Percentiles rank a stretch among this genome's conserved stretches.
Evolutionary conservation across 2,113 vertebrate genomes (phyloP).

Genomic region (Catagonus wagneri): DNA sequence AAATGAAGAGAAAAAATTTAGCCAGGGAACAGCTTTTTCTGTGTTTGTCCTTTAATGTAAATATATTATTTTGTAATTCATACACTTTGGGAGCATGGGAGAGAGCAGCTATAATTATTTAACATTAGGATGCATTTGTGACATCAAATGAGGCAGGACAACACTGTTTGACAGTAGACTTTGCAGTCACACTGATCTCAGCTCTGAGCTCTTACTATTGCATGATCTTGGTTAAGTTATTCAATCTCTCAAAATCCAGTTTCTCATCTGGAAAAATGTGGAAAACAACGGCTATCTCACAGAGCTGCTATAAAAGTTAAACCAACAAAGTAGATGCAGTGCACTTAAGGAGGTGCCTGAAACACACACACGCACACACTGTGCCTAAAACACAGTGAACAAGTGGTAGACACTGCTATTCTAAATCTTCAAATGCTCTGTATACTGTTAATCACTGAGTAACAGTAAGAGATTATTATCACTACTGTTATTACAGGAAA

Average conservation of each 20-base stretch:
- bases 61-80: not conserved
- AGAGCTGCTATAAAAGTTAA: not conserved
- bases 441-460: not conserved
- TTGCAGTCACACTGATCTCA: not conserved
- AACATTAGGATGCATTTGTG: not conserved
- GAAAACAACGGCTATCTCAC: not conserved
- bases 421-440: not conserved
- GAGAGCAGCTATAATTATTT: not conserved
- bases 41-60: not conserved
- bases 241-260: not conserved
- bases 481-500: conserved; percentile 30
- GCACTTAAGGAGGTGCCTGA: not conserved
- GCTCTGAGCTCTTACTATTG: not conserved
- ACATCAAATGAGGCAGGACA: not conserved
- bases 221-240: not conserved
- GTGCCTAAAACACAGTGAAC: not conserved
- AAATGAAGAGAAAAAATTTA: not conserved
- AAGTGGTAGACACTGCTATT: not conserved
- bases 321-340: not conserved
- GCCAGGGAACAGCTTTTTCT: not conserved
- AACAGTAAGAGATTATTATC: conserved; percentile 1
- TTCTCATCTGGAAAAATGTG: not conserved
- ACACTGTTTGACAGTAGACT: not conserved
- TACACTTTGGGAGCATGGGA: not conserved
- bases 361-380: not conserved